Percentiles rank a stretch among this genome's conserved stretches.
These are phyloP conservation scores for Venturia canescens DNA, from an alignment of 1,140 invertebrate species.

Conservation along the genomic window DNA sequence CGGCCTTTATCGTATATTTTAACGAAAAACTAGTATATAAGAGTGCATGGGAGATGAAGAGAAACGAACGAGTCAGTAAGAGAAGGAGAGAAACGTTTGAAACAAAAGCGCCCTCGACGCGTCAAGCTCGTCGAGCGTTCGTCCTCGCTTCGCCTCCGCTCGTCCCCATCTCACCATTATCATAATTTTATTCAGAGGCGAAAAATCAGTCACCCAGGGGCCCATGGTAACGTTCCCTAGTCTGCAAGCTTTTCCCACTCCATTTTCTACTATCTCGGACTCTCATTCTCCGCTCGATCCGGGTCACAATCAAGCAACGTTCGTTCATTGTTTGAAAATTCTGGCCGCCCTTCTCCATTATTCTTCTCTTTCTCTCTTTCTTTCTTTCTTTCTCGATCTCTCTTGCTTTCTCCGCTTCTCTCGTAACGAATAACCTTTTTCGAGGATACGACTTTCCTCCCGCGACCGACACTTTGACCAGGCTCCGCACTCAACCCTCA, in stretches of 20 bases:
- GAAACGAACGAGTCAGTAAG: constrained; percentile 5
- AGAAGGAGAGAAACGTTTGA: constrained; percentile 51
- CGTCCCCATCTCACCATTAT: constrained; percentile 61
- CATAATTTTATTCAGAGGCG: constrained; percentile 72
- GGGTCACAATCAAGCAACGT: constrained; percentile 44
- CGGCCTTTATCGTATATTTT: constrained; percentile 53
- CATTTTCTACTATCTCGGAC: constrained; percentile 53
- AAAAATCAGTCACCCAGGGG: constrained; percentile 69
- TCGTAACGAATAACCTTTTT: background rate
- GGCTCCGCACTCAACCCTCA: background rate
- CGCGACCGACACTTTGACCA: constrained; percentile 11
- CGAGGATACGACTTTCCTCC: background rate
- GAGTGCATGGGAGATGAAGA: background rate
- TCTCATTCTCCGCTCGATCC: constrained; percentile 47
- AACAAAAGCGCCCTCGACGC: constrained; percentile 60
- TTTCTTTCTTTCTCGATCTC: background rate
- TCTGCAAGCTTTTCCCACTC: constrained; percentile 10
- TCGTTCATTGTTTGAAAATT: constrained; percentile 56
- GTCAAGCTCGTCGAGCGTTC: constrained; percentile 18
- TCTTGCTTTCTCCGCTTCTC: background rate
- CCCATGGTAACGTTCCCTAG: constrained; percentile 55
- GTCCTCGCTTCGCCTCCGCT: constrained; percentile 2
- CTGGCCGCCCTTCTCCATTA: constrained; percentile 1
- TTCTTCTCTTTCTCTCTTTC: background rate
- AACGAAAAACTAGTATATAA: constrained; percentile 27